Evolutionary conservation across 2,888 invertebrate genomes (phyloP).

Genomic region (Auanema freiburgensis): DNA sequence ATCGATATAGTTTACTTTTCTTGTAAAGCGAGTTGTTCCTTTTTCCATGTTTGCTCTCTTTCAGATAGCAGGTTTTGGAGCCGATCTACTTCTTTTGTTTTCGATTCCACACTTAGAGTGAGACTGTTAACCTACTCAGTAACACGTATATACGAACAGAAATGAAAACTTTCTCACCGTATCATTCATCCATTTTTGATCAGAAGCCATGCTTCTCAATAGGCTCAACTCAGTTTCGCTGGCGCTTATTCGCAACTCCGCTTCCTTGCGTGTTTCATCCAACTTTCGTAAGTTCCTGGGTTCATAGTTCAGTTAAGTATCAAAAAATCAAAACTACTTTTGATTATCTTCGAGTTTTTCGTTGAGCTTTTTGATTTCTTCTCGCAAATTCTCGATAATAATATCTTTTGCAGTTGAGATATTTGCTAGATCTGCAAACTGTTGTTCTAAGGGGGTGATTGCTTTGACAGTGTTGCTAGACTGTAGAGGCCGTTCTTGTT

Average conservation of each 20-base stretch:
- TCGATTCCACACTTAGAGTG: no score
- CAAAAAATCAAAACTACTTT: constrained; percentile 23
- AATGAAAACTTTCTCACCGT: constrained; percentile 21
- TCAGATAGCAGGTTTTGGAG: no score
- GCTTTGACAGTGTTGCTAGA: constrained; percentile 17
- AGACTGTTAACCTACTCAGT: no score
- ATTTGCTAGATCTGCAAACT: constrained; percentile 55
- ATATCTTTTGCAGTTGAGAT: constrained; percentile 57
- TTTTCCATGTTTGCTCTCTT: no score
- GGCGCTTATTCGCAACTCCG: constrained; percentile 25
- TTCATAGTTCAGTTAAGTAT: no score
- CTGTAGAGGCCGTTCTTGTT: constrained; percentile 21
- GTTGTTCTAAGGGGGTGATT: constrained; percentile 49
- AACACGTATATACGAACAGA: background rate
- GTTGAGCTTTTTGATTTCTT: constrained; percentile 41
- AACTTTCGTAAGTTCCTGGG: constrained; percentile 25
- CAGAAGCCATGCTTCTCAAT: constrained; percentile 35
- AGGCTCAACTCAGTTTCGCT: constrained; percentile 44
- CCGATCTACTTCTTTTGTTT: no score
- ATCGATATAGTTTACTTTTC: no score
- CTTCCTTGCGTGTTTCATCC: constrained; percentile 20
- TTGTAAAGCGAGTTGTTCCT: no score
- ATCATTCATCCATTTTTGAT: constrained; percentile 35
- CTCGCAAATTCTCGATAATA: constrained; percentile 52
- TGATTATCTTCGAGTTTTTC: constrained; percentile 25